These are phyloP conservation scores for Brotogeris chrysoptera DNA, from an alignment of 2,797 vertebrate species.

Conservation along the genomic window DNA sequence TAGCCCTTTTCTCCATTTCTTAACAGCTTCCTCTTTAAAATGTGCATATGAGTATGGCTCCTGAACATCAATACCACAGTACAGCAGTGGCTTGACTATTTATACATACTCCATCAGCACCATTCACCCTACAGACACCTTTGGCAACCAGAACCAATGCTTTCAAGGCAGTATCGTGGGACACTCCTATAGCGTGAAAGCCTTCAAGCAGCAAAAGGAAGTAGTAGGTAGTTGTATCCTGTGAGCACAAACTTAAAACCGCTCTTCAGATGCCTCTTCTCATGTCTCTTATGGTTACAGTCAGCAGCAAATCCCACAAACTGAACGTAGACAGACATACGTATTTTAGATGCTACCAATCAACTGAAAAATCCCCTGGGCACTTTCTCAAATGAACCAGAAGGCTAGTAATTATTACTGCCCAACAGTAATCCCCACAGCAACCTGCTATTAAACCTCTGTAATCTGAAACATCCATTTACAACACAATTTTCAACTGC, in stretches of 20 bases:
- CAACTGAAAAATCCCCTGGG: slow-evolving; percentile 28
- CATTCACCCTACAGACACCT: not conserved
- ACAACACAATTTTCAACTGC: slow-evolving; percentile 40
- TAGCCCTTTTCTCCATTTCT: not conserved
- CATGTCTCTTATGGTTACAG: not conserved
- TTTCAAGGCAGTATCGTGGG: not conserved
- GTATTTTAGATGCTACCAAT: slow-evolving; percentile 1
- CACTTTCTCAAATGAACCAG: slow-evolving; percentile 38
- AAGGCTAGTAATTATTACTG: slow-evolving; percentile 51
- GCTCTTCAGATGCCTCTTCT: not conserved
- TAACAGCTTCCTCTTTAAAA: not conserved
- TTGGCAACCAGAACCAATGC: not conserved
- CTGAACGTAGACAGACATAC: not conserved
- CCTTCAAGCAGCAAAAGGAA: not conserved
- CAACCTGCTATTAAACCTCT: slow-evolving; percentile 59
- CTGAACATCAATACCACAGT: not conserved
- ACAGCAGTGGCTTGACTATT: not conserved
- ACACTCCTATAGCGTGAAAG: not conserved
- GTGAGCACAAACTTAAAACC: not conserved
- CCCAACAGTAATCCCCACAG: slow-evolving; percentile 37
- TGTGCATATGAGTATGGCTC: not conserved
- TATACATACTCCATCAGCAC: not conserved
- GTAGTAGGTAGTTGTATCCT: not conserved
- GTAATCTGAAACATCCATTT: slow-evolving; percentile 60
- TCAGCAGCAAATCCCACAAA: not conserved